These are phyloP conservation scores for Pomphorhynchus laevis DNA, from an alignment of 1,140 invertebrate species.

Conservation along the genomic window DNA sequence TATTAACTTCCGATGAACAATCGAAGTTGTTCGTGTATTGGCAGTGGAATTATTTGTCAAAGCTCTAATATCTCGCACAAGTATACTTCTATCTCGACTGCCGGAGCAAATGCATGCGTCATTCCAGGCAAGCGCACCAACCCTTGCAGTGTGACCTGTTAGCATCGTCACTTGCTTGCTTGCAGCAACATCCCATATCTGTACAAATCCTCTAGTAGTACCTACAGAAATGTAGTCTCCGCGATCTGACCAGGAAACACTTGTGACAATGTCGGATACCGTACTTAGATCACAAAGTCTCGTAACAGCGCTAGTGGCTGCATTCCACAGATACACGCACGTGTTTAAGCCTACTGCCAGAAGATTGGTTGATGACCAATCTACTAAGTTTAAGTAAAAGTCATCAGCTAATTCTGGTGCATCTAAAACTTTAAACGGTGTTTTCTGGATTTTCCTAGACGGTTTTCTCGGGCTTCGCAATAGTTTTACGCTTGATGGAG, in stretches of 20 bases:
- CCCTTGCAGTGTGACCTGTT: constrained; percentile 48
- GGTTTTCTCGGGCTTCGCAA: constrained; percentile 47
- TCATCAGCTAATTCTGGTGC: constrained; percentile 94
- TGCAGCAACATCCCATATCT: constrained; percentile 66
- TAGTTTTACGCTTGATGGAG: constrained; percentile 65
- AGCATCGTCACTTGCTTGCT: constrained; percentile 60
- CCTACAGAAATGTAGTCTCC: constrained; percentile 82
- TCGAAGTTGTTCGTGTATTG: constrained; percentile 1
- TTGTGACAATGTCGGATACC: constrained; percentile 58
- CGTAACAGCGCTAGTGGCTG: constrained; percentile 84
- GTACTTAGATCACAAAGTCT: constrained; percentile 48
- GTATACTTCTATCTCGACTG: constrained; percentile 57
- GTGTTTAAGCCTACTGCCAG: constrained; percentile 84
- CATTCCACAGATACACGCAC: constrained; percentile 94
- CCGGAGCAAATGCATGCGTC: constrained; percentile 78
- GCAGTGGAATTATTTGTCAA: constrained; percentile 27
- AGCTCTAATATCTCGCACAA: constrained; percentile 63
- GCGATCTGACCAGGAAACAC: constrained; percentile 87
- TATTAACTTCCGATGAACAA: constrained; percentile 25
- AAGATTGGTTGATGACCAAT: constrained; percentile 95
- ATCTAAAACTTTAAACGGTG: constrained; percentile 84
- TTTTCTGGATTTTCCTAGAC: constrained; percentile 67
- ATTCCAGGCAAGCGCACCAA: constrained; percentile 68
- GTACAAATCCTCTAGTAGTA: constrained; percentile 71
- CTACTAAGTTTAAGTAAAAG: constrained; percentile 89